Base-by-base conservation (phyloP, 2,797 vertebrate species). In the Hipposideros larvatus region DNA sequence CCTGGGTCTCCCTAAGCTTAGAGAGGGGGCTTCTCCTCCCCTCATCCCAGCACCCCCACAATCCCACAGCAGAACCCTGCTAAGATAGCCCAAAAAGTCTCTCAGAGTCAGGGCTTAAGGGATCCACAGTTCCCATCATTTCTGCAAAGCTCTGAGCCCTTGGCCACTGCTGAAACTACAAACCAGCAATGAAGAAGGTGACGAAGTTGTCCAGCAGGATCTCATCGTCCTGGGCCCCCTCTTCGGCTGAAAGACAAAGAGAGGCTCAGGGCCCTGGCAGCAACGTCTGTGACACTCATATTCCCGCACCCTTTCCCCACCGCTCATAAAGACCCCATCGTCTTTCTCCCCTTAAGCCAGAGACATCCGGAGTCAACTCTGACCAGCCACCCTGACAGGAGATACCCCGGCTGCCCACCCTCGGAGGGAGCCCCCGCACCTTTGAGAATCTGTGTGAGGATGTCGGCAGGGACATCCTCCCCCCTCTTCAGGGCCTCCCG, bases 101-200 rank as follows among this genome's bases (percentile, higher is more conserved):
- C 84, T 7, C 11, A 2, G 1, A 41, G 71, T 61, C 5, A 10
- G 46, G 48, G 18, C 5, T 11, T 1, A 7, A 51, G 70, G 0
- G 34, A 14, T 1, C n/a, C 31, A 0, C 1, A 0, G 13, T 26
- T 8, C 65, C 34, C 57, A 6, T 11, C 22, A 0, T 8, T 21
- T 18, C 79, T 16, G 31, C 59, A 19, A 11, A 55, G 53, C 37
- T 31, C 31, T 0, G 26, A 48, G 37, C 87, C 61, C 21, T 0
- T 0, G 37, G 57, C 11, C 66, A 1, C 37, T 46, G 9, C 78
- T 26, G 82, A 4, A 90, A 86, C 31, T 96, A 98, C 99, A 87
- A 73, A 99, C 99, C 99, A 0, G 99, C 99, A 48, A 99, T 98
- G 97, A 99, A 99, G 98, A 99, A 99, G 15, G 99, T 99, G 75